These are phyloP conservation scores for Caenorhabditis remanei DNA, from an alignment of 1,140 invertebrate genomes.

Conservation along the genomic window DNA sequence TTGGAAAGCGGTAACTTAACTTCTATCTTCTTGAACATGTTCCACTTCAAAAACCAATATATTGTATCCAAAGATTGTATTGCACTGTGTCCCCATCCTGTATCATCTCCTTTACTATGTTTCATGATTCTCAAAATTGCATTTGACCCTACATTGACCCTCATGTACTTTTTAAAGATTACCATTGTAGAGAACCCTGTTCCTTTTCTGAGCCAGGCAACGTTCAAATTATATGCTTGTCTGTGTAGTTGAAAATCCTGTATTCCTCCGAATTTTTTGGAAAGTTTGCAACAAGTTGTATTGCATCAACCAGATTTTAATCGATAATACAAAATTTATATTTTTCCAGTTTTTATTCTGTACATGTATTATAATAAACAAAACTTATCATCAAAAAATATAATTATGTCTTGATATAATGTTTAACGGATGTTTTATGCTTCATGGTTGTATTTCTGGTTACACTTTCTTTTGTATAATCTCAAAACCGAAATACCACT, in stretches of 20 bases:
- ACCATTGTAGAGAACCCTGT: not conserved
- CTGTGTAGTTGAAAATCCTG: too few species aligned
- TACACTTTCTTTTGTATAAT: not conserved
- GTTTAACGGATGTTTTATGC: not conserved
- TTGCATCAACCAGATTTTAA: too few species aligned
- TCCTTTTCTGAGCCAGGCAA: not conserved
- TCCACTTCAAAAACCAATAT: not conserved
- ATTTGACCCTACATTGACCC: not conserved
- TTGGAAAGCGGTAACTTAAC: too few species aligned
- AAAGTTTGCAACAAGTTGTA: too few species aligned
- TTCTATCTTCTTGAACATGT: not conserved
- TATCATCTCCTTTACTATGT: not conserved
- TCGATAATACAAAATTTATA: too few species aligned
- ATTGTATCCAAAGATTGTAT: not conserved
- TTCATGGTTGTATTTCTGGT: not conserved
- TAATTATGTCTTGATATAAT: too few species aligned
- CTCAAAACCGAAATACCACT: not conserved
- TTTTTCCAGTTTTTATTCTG: too few species aligned
- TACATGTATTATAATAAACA: too few species aligned
- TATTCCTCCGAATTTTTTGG: too few species aligned
- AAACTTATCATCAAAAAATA: too few species aligned
- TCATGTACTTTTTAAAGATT: not conserved
- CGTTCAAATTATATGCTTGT: too few species aligned
- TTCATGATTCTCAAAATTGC: conserved; percentile 36
- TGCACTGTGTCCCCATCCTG: not conserved